Conservation (phyloP, 2,888 invertebrate species). For the Anaspis maculata region DNA sequence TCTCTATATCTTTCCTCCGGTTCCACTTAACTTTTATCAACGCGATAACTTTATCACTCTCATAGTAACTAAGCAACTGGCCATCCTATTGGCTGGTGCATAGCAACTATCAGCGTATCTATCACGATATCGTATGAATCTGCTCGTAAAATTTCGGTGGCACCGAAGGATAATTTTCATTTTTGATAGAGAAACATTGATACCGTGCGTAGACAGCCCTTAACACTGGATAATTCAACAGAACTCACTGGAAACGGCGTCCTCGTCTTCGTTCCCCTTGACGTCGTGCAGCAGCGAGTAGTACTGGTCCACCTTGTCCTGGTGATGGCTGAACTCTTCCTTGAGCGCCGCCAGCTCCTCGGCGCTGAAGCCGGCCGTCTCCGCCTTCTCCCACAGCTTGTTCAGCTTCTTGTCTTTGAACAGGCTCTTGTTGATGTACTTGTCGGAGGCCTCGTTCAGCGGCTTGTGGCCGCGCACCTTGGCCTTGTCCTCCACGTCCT, state of each 20-base stretch:
- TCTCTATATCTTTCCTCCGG: too few relatives aligned
- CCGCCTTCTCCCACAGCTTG: constrained; percentile 84
- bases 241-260: constrained; percentile 57
- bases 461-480: constrained; percentile 50
- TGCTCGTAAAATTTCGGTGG: too few relatives aligned
- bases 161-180: too few relatives aligned
- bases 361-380: constrained; percentile 75
- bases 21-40: too few relatives aligned
- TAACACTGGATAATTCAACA: background rate
- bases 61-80: too few relatives aligned
- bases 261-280: constrained; percentile 50
- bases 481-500: constrained; percentile 53
- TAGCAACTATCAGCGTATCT: too few relatives aligned
- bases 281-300: constrained; percentile 68
- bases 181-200: too few relatives aligned
- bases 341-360: constrained; percentile 74
- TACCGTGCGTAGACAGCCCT: too few relatives aligned
- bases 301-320: constrained; percentile 87
- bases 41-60: too few relatives aligned
- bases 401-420: constrained; percentile 88
- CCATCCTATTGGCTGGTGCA: too few relatives aligned
- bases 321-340: constrained; percentile 86
- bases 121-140: too few relatives aligned
- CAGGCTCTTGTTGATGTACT: constrained; percentile 62
- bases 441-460: constrained; percentile 46